Conservation (phyloP, 2,113 vertebrate genomes). For the Sinocyclocheilus rhinocerous region DNA sequence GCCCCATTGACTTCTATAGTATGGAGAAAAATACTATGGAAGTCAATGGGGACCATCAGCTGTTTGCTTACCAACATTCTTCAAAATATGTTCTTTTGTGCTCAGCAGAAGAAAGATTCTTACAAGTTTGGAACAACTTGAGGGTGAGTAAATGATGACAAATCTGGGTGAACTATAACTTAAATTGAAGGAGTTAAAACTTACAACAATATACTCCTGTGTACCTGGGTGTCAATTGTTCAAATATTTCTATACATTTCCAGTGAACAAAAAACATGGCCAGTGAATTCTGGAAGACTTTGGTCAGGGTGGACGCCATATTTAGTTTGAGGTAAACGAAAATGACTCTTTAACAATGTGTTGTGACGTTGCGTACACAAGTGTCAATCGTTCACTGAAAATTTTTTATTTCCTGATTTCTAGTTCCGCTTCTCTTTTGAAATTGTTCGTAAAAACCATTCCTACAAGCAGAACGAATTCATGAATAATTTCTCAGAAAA, state of each 20-base stretch:
- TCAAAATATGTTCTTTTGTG: no score
- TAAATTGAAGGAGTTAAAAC: no score
- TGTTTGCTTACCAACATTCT: no score
- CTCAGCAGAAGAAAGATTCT: not conserved
- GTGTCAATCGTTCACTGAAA: not conserved
- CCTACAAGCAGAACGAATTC: no score
- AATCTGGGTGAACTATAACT: not conserved
- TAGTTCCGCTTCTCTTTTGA: not conserved
- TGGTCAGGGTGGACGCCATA: not conserved
- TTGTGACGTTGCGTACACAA: not conserved
- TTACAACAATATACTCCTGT: no score
- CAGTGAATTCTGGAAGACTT: not conserved
- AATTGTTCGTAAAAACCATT: no score
- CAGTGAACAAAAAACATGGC: not conserved
- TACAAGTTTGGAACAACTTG: not conserved
- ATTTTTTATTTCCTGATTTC: not conserved
- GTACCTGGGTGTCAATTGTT: not conserved
- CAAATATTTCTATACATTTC: not conserved
- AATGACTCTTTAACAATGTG: not conserved
- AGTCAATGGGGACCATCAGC: no score
- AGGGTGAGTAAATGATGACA: not conserved
- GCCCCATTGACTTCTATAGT: no score
- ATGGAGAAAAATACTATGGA: no score
- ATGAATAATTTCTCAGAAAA: no score
- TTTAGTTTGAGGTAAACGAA: not conserved